Base-by-base conservation (phyloP, 92 coral and sea anemone species). In the Pocillopora grandis region DNA sequence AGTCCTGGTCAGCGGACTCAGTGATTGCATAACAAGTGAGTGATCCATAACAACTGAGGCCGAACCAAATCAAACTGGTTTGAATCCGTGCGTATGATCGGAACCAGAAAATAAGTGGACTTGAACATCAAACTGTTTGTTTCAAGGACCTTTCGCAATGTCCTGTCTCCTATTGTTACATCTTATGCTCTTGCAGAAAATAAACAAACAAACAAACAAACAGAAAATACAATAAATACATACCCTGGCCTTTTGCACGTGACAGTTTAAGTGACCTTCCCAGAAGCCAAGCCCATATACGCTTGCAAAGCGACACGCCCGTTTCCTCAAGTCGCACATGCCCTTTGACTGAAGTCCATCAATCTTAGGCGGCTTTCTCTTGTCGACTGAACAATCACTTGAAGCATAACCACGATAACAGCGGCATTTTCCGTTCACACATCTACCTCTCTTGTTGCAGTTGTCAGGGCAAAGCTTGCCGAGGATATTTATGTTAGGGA, bases 251-350 rank as follows among this genome's bases (percentile, higher is more conserved):
- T 92, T 94, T 85, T 88, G 92, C 35, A 87, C 74, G 33, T 94
- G 98, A 67, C 98, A 94, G 60, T 85, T 86, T 42, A 94, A 83
- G 58, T 91, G 92, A 55, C 86, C 87, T n/a, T 89, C 95, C 88
- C 84, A 89, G 93, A 94, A 87, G 12, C 95, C 95, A 6, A 42
- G 36, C 9, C 98, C 98, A 70, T 94, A 90, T 59, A 92, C 85
- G 78, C 98, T 94, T 37, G 84, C 88, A 66, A 72, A 91, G 20
- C 90, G 89, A 84, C 98, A 94, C 1, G 72, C 81, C 31, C 98
- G 89, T 18, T 87, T 94, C 18, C 95, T 79, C 66, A 87, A 71
- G 79, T 94, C 89, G 58, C 98, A 94, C 56, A 94, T 48, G 85
- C 98, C 98, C 78, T 92, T 94, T 27, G 95, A 92, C 68, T 94